Percentiles rank a stretch among this genome's conserved stretches.
Conservation (phyloP, 2,113 vertebrate species). For the Willisornis vidua region DNA sequence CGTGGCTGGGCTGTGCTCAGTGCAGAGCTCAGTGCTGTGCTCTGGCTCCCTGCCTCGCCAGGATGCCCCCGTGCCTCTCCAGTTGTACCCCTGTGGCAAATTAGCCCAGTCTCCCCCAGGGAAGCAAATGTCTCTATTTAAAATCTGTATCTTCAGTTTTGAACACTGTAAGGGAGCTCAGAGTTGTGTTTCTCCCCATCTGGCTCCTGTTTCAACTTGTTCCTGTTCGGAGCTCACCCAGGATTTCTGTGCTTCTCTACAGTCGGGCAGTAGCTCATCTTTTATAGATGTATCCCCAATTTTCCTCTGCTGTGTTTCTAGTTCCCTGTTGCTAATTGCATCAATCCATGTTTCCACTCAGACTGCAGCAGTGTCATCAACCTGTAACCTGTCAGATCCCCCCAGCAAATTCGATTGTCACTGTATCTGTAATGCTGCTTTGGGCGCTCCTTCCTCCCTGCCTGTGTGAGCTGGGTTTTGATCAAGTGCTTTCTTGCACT, state of each 20-base stretch:
- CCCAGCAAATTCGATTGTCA: background rate
- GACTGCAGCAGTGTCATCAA: slow-evolving; percentile 27
- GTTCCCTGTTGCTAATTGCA: slow-evolving; percentile 38
- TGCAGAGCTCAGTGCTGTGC: background rate
- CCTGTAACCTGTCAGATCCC: slow-evolving; percentile 37
- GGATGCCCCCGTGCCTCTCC: background rate
- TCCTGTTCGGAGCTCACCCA: background rate
- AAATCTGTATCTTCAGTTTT: background rate
- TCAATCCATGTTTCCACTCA: background rate
- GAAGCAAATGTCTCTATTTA: background rate
- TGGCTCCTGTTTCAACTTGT: background rate
- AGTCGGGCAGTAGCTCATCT: background rate
- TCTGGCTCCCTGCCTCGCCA: background rate
- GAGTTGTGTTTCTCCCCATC: background rate
- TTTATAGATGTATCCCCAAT: background rate
- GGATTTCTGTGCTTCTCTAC: background rate
- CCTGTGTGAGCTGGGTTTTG: slow-evolving; percentile 24
- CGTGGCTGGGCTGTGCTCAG: background rate
- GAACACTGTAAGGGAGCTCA: background rate
- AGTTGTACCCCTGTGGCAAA: accelerated
- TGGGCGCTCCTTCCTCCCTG: background rate
- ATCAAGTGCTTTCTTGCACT: slow-evolving; percentile 37
- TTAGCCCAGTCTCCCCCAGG: background rate
- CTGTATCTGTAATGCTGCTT: background rate
- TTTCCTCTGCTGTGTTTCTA: background rate